Base-by-base conservation (phyloP, 1,140 invertebrate genomes). In the Heliconius melpomene region DNA sequence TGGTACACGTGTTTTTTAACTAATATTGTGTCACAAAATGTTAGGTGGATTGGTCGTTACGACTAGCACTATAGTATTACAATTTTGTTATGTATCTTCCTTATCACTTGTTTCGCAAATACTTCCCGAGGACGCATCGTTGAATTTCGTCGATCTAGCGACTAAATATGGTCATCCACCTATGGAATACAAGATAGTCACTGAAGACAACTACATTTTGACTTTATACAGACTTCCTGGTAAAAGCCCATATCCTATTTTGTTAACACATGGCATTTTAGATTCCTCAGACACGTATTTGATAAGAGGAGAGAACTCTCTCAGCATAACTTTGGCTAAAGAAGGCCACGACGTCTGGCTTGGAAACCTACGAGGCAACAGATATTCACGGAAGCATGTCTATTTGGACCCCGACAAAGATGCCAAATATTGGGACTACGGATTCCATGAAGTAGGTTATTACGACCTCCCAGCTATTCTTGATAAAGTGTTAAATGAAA, bases 201-300 rank as follows among this genome's bases (percentile, higher is more conserved):
- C 96, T 18, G 93, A 95, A 77, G 97, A 97, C 94, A 96, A 95
- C 8, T 97, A 97, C 88, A 94, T 97, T 70, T 87, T 97, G 7
- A 95, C 95, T 40, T 87, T 97, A 57, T 96, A 97, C 88, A 89
- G 96, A 73, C 95, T 97, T 26, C 94, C 95, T 3, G 84, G 86
- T 1, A 38, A 83, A 18, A 79, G 36, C 7, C 75, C 60, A 13
- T 57, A 95, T 20, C 91, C 90, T 7, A 95, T 96, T 0, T 95
- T 97, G 8, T 84, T 98, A 0, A 95, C 97, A 93, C 97, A 98
- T 85, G 97, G 97, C 3, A 85, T 98, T 23, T 75, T 97, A 0
- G 95, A 95, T 20, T 96, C 96, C 46, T 96, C 96, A 0, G 95
- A 95, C 9, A 96, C 96, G 80, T 98, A 94, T 90, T 86, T 97